These are phyloP conservation scores for Mactromeris polynyma DNA, from an alignment of 2,888 invertebrate genomes.

Conservation along the genomic window DNA sequence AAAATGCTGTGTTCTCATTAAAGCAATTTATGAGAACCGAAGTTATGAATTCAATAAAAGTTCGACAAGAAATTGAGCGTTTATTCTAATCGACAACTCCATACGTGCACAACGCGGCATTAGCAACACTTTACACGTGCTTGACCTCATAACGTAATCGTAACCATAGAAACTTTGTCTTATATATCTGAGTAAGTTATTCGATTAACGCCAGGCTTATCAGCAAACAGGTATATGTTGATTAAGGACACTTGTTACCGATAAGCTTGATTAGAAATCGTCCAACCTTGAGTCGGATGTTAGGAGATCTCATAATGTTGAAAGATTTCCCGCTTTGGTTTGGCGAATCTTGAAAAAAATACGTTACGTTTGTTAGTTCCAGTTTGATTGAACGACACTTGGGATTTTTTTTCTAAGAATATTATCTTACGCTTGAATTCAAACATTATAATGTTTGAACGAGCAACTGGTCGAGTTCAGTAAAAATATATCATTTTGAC, in stretches of 20 bases:
- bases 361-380: neutral
- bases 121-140: neutral
- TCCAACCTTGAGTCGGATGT: conserved; percentile 30
- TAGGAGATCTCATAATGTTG: neutral
- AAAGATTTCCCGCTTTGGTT: neutral
- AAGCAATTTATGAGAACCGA: too few relatives aligned
- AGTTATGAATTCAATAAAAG: too few relatives aligned
- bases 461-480: too few relatives aligned
- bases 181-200: conserved; percentile 26
- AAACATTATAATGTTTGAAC: neutral
- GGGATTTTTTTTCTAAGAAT: neutral
- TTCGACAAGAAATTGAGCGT: too few relatives aligned
- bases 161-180: neutral
- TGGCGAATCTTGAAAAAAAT: neutral
- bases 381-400: neutral
- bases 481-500: too few relatives aligned
- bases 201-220: conserved; percentile 54
- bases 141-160: neutral
- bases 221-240: conserved; percentile 39
- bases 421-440: neutral
- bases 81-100: too few relatives aligned
- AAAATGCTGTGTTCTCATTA: too few relatives aligned
- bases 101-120: neutral
- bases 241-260: conserved; percentile 50
- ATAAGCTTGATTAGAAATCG: conserved; percentile 43